Base-by-base conservation (phyloP, 2,113 vertebrate species). In the Oxyura jamaicensis region DNA sequence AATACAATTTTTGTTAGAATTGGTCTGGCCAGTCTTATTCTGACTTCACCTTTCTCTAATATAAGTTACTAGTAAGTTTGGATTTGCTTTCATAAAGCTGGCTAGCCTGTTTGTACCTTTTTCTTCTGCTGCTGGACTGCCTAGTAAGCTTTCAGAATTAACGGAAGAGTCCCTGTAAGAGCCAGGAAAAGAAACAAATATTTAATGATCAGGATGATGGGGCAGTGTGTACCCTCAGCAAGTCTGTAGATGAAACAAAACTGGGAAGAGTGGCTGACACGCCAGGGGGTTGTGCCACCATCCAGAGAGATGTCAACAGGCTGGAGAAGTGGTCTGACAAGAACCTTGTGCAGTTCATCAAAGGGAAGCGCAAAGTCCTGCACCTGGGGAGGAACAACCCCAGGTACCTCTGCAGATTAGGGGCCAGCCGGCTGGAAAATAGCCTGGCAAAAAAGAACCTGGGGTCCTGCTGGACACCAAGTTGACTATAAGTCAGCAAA, bases 11-110 rank as follows among this genome's bases (percentile, higher is more conserved):
- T 62, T 81, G 14, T 48, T 82, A 20, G 21, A 75, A 36, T 36
- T 81, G 12, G 12, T 69, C 63, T 69, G 35, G 71, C 14, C 42
- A 63, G 18, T 63, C 48, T 56, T 35, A 50, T 39, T 62, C 39
- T 56, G 35, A 33, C 8, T 42, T 68, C 35, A 55, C 18, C 31
- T 50, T 41, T 81, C 21, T 36, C 17, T 65, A 65, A 28, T 31
- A 42, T 0, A 50, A 0, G 1, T 50, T 74, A 19, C 29, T 41
- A 22, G n/a, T 55, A 50, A 63, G 74, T 56, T 48, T 63, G 14
- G 3, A 8, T 55, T 11, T 8, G 17, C 5, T 48, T 86, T 68
- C 69, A 36, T 22, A 50, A 76, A 73, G 28, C 8, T 44, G 23
- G 22, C 31, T 44, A 28, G 10, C n/a, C 4, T 28, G 39, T 12